These are phyloP conservation scores for Limnothrissa miodon DNA, from an alignment of 2,113 vertebrate genomes.

Conservation along the genomic window DNA sequence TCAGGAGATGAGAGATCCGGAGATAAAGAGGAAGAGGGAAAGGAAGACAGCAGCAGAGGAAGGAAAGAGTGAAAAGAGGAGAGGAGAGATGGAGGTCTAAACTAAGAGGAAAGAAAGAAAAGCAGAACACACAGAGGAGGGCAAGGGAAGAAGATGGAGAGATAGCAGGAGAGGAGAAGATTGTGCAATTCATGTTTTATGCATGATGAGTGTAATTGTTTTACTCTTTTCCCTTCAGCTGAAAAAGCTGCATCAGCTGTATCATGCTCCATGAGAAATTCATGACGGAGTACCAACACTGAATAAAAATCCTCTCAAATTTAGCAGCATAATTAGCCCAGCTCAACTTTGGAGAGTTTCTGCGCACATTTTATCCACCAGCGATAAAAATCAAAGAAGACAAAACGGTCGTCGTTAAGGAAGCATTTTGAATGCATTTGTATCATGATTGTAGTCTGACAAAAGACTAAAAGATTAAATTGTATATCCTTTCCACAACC, in stretches of 20 bases:
- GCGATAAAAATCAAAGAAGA: background rate
- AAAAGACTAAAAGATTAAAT: no score
- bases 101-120: background rate
- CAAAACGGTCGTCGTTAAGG: background rate
- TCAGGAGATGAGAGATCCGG: background rate
- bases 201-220: slow-evolving; percentile 10
- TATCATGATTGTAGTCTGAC: background rate
- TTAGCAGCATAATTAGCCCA: background rate
- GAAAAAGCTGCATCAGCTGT: background rate
- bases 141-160: background rate
- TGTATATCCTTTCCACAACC: no score
- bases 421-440: background rate
- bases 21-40: no score
- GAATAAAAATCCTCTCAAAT: background rate
- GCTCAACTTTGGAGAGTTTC: background rate
- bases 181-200: slow-evolving; percentile 3
- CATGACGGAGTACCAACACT: background rate
- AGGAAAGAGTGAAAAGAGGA: background rate
- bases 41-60: background rate
- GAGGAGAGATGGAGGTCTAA: background rate
- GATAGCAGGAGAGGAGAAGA: background rate
- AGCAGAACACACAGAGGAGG: background rate
- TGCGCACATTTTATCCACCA: background rate
- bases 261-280: slow-evolving; percentile 8
- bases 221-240: background rate